phyloP scores from a whole-genome alignment of 1,140 invertebrate genomes.

The Belonocnema kinseyi region DNA sequence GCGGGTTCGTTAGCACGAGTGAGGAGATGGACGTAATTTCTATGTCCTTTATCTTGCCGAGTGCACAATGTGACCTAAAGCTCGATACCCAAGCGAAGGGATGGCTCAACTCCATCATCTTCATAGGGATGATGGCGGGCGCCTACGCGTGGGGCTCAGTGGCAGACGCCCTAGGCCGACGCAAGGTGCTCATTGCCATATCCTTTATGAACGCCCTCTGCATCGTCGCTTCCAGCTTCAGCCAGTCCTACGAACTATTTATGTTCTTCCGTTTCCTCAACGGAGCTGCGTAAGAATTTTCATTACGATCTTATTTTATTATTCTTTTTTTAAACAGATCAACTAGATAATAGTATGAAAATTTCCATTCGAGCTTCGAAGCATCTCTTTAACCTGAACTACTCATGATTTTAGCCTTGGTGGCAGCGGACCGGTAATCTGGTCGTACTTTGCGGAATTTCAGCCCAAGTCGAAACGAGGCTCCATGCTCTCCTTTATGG shows the following conservation, averaged over 20 bases:
- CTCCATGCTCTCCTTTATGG: conserved; percentile 93
- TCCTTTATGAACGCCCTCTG: conserved; percentile 92
- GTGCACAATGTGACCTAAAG: conserved; percentile 93
- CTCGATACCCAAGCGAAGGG: conserved; percentile 91
- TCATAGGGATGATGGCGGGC: conserved; percentile 95
- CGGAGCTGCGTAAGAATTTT: conserved; percentile 89
- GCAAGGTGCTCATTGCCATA: conserved; percentile 90
- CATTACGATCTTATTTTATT: not conserved
- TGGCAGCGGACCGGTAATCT: conserved; percentile 95
- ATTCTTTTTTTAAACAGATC: not conserved
- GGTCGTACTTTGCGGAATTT: conserved; percentile 97
- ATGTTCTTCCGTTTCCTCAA: conserved; percentile 93
- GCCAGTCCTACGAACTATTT: conserved; percentile 90
- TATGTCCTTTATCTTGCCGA: conserved; percentile 94
- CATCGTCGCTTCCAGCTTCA: conserved; percentile 91
- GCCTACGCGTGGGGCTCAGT: conserved; percentile 94
- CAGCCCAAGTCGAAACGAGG: conserved; percentile 92
- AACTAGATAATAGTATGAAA: too few species aligned
- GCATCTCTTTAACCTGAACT: not conserved
- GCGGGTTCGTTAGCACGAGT: conserved; percentile 94
- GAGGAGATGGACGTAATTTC: conserved; percentile 97
- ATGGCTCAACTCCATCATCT: conserved; percentile 91
- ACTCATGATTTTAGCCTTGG: conserved; percentile 82
- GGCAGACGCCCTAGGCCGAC: conserved; percentile 89
- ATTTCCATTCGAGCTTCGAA: too few species aligned